phyloP scores from a whole-genome alignment of 2,888 invertebrate genomes.

The Caenorhabditis panamensis region DNA sequence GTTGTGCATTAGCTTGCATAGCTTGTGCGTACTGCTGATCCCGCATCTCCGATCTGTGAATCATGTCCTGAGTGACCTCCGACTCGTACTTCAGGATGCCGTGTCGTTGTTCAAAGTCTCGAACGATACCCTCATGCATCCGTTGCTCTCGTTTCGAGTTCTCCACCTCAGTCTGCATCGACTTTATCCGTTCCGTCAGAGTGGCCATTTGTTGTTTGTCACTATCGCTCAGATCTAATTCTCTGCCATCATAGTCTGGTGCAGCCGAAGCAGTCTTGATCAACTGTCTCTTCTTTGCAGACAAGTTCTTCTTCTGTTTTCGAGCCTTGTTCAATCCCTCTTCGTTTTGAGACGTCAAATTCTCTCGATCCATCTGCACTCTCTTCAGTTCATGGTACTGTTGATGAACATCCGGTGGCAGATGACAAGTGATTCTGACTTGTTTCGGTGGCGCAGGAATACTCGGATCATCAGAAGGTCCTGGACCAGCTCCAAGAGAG shows the following conservation, averaged over 20 bases:
- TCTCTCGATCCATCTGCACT: slow-evolving; percentile 39
- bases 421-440: slow-evolving; percentile 33
- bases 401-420: slow-evolving; percentile 22
- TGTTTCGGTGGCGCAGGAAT: slow-evolving; percentile 19
- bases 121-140: slow-evolving; percentile 35
- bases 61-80: slow-evolving; percentile 40
- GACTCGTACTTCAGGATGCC: slow-evolving; percentile 38
- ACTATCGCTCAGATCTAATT: slow-evolving; percentile 61
- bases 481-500: background rate
- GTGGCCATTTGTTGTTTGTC: slow-evolving; percentile 53
- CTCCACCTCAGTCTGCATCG: slow-evolving; percentile 65
- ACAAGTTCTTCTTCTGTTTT: slow-evolving; percentile 79
- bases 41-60: slow-evolving; percentile 22
- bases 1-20: slow-evolving; percentile 14
- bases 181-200: slow-evolving; percentile 54
- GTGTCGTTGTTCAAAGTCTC: slow-evolving; percentile 59
- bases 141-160: slow-evolving; percentile 65
- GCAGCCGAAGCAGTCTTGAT: slow-evolving; percentile 59
- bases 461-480: slow-evolving; percentile 6
- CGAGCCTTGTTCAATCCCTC: slow-evolving; percentile 56
- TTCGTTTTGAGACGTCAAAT: slow-evolving; percentile 20
- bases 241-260: slow-evolving; percentile 50
- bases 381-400: slow-evolving; percentile 36
- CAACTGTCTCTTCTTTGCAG: slow-evolving; percentile 75
- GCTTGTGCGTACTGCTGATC: slow-evolving; percentile 23